Base-by-base conservation (phyloP, 2,888 invertebrate genomes). In the Eilema sororculum region DNA sequence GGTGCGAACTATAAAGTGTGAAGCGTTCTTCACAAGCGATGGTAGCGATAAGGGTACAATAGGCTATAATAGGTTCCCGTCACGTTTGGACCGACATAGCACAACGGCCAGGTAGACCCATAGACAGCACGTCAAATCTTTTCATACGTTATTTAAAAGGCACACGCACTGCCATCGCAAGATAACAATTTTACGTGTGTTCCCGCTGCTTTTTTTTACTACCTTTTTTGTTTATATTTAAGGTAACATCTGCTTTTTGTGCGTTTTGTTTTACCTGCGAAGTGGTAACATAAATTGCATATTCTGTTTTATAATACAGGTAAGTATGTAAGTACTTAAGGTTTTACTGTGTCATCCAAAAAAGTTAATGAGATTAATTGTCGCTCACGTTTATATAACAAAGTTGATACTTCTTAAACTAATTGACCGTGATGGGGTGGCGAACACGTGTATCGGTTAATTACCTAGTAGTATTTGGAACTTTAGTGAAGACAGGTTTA, bases 61-160 rank as follows among this genome's bases (percentile, higher is more conserved):
- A 81, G 89, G 74, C 82, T 69, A 89, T 92, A 90, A 92, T 88
- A 84, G 88, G 90, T 89, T 88, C 86, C 86, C 83, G 90, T 89
- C 93, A 92, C 91, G 91, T 91, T 85, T 83, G 78, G 82, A 75
- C 78, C 78, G 84, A 75, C 78, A 77, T 76, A 74, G 76, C 82
- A 74, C 76, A 76, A 77, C 79, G 77, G 74, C 70, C 86, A 87
- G 89, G 88, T 89, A 89, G 78, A 52, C 24, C 63, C 82, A 77
- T 80, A 71, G 71, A 75, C 72, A 72, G 68, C 74, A 68, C 76
- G 65, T 76, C 77, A 82, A 83, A 78, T 79, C 76, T 72, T 78
- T 81, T 83, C 76, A 73, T 74, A 73, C 78, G 56, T 57, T 72
- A 60, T 70, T 71, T 72, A 74, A 76, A 76, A 78, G 66, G 71